Conservation (phyloP, 2,797 vertebrate species). For the Astyanax mexicanus region DNA sequence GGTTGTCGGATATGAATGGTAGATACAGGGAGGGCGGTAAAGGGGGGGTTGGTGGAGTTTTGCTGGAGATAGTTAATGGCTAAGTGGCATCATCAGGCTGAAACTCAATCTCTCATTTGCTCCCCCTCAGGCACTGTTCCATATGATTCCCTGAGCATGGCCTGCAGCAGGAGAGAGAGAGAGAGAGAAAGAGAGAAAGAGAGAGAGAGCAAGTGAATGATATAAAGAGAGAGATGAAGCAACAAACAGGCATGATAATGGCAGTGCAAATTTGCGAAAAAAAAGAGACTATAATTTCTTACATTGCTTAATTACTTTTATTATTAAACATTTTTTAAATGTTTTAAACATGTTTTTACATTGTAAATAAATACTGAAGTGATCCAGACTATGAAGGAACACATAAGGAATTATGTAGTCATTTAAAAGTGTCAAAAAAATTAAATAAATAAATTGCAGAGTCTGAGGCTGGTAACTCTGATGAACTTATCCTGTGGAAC, state of each 20-base stretch:
- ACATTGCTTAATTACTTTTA: too few relatives aligned
- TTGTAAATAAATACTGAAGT: too few relatives aligned
- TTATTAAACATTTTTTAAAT: too few relatives aligned
- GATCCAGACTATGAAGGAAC: too few relatives aligned
- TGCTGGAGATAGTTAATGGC: conserved; percentile 74
- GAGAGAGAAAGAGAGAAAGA: neutral
- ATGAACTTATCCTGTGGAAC: too few relatives aligned
- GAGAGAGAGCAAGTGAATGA: conserved; percentile 24
- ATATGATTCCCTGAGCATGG: conserved; percentile 81
- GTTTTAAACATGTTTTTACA: too few relatives aligned
- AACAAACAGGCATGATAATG: conserved; percentile 10
- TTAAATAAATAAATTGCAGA: too few relatives aligned
- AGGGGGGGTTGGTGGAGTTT: conserved; percentile 52
- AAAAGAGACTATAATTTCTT: too few relatives aligned
- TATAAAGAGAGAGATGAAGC: conserved; percentile 10
- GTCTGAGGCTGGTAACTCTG: too few relatives aligned
- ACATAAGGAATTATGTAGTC: too few relatives aligned
- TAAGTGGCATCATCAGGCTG: conserved; percentile 88
- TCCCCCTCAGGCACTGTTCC: conserved; percentile 79
- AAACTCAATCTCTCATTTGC: conserved; percentile 78
- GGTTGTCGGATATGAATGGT: conserved; percentile 40
- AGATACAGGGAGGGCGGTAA: too few relatives aligned
- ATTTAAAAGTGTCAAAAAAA: too few relatives aligned
- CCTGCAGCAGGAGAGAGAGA: conserved; percentile 59
- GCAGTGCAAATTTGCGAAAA: conserved; percentile 13